Conservation (phyloP, 2,797 vertebrate species). For the Lacerta bilineata region DNA sequence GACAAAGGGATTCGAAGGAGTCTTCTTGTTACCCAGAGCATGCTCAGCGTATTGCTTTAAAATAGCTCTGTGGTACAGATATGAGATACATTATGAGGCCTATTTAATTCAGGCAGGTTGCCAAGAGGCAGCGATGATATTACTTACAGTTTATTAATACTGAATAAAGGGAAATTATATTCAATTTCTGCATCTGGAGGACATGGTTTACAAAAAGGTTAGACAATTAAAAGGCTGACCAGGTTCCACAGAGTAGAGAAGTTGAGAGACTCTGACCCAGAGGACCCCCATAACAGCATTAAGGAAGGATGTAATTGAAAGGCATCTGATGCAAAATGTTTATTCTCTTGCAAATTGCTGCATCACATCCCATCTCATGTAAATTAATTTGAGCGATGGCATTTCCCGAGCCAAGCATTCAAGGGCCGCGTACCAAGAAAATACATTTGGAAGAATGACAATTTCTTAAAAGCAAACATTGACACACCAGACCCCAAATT, state of each 20-base stretch:
- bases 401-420: constrained; percentile 24
- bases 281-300: constrained; percentile 33
- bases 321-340: constrained; percentile 37
- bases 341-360: constrained; percentile 52
- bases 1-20: constrained; percentile 33
- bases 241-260: constrained; percentile 51
- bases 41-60: constrained; percentile 63
- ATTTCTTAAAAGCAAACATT: constrained; percentile 53
- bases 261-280: constrained; percentile 37
- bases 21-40: constrained; percentile 57
- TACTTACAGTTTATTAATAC: constrained; percentile 77
- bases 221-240: constrained; percentile 64
- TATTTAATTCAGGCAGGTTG: constrained; percentile 72
- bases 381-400: constrained; percentile 51
- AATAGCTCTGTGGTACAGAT: constrained; percentile 63
- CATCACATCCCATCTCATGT: constrained; percentile 48
- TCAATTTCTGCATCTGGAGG: constrained; percentile 74
- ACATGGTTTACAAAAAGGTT: constrained; percentile 67
- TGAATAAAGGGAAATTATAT: constrained; percentile 73
- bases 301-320: constrained; percentile 46
- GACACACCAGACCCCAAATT: constrained; percentile 60
- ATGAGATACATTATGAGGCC: constrained; percentile 67
- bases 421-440: constrained; percentile 16
- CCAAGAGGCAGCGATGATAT: constrained; percentile 66
- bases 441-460: constrained; percentile 48